phyloP scores from a whole-genome alignment of 2,797 vertebrate genomes.

The Falco naumanni region DNA sequence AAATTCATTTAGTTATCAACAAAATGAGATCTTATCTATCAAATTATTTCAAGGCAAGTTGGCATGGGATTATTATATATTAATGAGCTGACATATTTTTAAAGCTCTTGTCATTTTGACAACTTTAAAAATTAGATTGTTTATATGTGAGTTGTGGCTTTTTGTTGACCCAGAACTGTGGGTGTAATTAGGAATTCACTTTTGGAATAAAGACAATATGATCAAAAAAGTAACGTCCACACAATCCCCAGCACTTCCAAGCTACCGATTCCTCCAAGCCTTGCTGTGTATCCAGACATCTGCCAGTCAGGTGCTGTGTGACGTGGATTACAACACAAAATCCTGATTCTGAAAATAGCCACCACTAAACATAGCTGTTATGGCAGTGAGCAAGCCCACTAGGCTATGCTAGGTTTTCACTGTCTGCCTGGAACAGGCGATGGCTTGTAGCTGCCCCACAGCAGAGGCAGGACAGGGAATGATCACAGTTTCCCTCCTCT shows the following conservation, averaged over 20 bases:
- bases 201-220: neutral
- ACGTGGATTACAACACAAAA: neutral
- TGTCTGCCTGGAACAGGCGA: neutral
- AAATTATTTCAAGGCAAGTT: conserved; percentile 6
- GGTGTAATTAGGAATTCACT: neutral
- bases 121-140: neutral
- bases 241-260: neutral
- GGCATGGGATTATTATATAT: neutral
- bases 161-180: neutral
- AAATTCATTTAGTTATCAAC: neutral
- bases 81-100: neutral
- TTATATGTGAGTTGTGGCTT: neutral
- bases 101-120: neutral
- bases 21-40: neutral
- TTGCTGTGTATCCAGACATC: neutral
- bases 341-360: conserved; percentile 40
- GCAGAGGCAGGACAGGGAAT: neutral
- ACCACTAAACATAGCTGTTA: conserved; percentile 16
- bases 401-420: neutral
- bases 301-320: conserved; percentile 49
- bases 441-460: neutral
- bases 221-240: neutral
- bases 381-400: neutral
- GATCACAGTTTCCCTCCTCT: neutral
- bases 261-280: neutral